Evolutionary conservation across 2,797 vertebrate genomes (phyloP).

Genomic region (Hemibagrus guttatus): DNA sequence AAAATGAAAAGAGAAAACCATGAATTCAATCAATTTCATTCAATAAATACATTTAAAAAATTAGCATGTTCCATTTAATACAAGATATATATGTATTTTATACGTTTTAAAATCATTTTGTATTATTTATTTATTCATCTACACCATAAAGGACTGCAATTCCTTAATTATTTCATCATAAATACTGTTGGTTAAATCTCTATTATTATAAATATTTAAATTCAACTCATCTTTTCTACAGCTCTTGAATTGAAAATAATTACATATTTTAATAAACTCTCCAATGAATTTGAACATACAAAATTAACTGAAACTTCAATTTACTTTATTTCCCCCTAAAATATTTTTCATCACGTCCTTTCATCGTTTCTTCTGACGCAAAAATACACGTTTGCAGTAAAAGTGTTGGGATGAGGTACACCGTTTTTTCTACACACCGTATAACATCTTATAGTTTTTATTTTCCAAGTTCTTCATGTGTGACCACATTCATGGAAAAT

Average conservation of each 20-base stretch:
- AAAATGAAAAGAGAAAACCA: background rate
- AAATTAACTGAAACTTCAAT: background rate
- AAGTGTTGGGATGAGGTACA: slow-evolving; percentile 12
- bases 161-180: background rate
- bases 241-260: background rate
- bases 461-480: background rate
- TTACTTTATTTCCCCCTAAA: background rate
- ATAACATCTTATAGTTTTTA: no score
- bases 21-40: background rate
- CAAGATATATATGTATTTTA: background rate
- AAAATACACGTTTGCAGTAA: slow-evolving; percentile 2
- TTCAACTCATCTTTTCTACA: background rate
- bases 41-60: background rate
- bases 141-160: background rate
- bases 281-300: background rate
- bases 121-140: slow-evolving; percentile 6
- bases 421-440: background rate
- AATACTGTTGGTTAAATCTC: background rate
- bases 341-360: background rate
- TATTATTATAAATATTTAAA: slow-evolving; percentile 16
- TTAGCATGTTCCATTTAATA: background rate
- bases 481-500: slow-evolving; percentile 15
- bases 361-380: background rate
- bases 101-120: background rate
- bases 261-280: background rate